phyloP scores from a whole-genome alignment of 2,113 vertebrate genomes.

The Chionis minor region DNA sequence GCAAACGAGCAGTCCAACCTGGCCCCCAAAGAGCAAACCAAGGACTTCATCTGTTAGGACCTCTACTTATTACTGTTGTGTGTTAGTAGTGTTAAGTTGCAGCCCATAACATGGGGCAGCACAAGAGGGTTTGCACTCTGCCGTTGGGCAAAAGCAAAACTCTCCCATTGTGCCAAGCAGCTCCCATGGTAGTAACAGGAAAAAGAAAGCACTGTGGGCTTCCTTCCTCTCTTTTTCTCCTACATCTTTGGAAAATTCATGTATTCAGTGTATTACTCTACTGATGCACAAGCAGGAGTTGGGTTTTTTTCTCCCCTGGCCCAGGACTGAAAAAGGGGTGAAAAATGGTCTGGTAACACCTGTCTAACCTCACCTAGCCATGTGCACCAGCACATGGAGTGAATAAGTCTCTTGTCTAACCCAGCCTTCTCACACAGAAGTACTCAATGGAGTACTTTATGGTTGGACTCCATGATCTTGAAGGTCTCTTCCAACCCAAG shows the following conservation, averaged over 20 bases:
- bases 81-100: neutral
- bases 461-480: too few species aligned
- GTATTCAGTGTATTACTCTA: neutral
- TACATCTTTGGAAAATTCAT: neutral
- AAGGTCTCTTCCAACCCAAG: too few species aligned
- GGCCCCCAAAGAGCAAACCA: neutral
- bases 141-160: neutral
- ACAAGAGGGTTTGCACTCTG: neutral
- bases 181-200: neutral
- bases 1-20: neutral
- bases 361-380: neutral
- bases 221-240: neutral
- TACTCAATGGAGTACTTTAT: neutral
- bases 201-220: neutral
- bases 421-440: neutral
- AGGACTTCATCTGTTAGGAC: neutral
- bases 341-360: neutral
- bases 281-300: neutral
- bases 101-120: neutral
- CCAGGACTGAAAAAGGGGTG: neutral
- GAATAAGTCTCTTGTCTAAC: neutral
- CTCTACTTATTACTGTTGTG: neutral
- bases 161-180: neutral
- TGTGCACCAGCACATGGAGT: neutral
- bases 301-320: neutral